Conservation (phyloP, 2,888 invertebrate genomes). For the Tuta absoluta region DNA sequence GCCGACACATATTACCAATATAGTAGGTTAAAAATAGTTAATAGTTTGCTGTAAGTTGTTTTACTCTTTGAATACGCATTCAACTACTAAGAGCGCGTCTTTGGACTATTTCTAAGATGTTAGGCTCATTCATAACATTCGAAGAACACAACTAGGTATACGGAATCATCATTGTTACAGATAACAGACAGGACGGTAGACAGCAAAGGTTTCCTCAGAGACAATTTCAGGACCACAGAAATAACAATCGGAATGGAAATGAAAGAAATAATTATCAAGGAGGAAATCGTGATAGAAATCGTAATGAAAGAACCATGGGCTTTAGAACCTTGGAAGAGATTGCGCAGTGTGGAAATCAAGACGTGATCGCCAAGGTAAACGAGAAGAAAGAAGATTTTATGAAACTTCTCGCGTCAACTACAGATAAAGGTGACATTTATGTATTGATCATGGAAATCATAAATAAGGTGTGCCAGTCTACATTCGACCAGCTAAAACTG, state of each 20-base stretch:
- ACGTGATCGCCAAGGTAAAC: conserved; percentile 57
- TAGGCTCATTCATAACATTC: not conserved
- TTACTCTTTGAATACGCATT: not conserved
- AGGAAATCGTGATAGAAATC: not conserved
- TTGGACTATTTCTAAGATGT: not conserved
- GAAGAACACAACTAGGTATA: not conserved
- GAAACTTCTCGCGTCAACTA: conserved; percentile 51
- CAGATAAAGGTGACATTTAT: conserved; percentile 56
- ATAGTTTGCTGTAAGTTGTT: too few relatives aligned
- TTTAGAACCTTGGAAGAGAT: conserved; percentile 59
- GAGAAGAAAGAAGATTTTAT: conserved; percentile 54
- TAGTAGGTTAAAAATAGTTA: too few relatives aligned
- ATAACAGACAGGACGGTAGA: conserved; percentile 1
- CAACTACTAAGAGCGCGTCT: not conserved
- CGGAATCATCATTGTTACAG: not conserved
- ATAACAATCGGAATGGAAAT: not conserved
- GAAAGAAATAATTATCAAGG: conserved; percentile 11
- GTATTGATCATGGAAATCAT: conserved; percentile 64
- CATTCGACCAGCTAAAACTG: conserved; percentile 59
- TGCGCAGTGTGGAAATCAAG: conserved; percentile 51
- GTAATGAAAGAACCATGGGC: conserved; percentile 13
- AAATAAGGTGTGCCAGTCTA: conserved; percentile 58
- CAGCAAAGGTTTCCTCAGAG: not conserved
- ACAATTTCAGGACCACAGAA: conserved; percentile 6
- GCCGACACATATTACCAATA: too few relatives aligned